These are phyloP conservation scores for Dorcus parallelipipedus DNA, from an alignment of 2,888 invertebrate species.

Conservation along the genomic window DNA sequence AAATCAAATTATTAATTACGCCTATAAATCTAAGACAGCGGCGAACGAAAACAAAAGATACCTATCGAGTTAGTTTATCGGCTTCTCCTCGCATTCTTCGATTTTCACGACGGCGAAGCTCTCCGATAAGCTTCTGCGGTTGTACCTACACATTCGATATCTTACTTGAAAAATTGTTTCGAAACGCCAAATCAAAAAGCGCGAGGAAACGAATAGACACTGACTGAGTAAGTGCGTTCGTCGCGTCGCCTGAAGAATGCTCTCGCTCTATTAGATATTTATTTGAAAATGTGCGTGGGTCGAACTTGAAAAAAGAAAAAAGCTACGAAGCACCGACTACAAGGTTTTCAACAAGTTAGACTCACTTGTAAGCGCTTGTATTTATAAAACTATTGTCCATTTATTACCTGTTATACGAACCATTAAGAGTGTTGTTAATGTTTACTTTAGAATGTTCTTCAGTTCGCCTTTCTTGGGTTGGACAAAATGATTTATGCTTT, in stretches of 20 bases:
- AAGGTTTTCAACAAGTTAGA: neutral
- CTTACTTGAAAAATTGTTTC: slow-evolving; percentile 14
- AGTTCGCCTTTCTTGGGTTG: neutral
- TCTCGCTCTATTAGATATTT: neutral
- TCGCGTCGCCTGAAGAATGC: neutral
- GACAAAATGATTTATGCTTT: too few relatives aligned
- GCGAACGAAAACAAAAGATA: slow-evolving; percentile 6
- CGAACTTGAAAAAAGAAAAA: neutral
- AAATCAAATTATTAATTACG: slow-evolving; percentile 32
- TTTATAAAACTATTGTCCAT: slow-evolving; percentile 14
- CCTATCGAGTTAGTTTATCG: slow-evolving; percentile 9
- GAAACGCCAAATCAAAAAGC: too few relatives aligned
- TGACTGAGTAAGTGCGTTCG: too few relatives aligned
- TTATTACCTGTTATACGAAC: slow-evolving; percentile 14
- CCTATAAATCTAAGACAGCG: slow-evolving; percentile 20
- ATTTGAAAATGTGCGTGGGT: neutral
- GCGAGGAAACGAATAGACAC: too few relatives aligned
- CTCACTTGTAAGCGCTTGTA: neutral
- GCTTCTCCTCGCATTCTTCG: slow-evolving; percentile 9
- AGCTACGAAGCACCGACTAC: neutral
- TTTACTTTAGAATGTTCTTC: neutral
- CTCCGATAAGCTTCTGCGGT: slow-evolving; percentile 10
- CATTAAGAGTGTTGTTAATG: slow-evolving; percentile 17
- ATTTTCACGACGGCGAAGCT: slow-evolving; percentile 12
- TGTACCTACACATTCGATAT: slow-evolving; percentile 11